Base-by-base conservation (phyloP, 2,113 vertebrate species). In the Danionella cerebrum region DNA sequence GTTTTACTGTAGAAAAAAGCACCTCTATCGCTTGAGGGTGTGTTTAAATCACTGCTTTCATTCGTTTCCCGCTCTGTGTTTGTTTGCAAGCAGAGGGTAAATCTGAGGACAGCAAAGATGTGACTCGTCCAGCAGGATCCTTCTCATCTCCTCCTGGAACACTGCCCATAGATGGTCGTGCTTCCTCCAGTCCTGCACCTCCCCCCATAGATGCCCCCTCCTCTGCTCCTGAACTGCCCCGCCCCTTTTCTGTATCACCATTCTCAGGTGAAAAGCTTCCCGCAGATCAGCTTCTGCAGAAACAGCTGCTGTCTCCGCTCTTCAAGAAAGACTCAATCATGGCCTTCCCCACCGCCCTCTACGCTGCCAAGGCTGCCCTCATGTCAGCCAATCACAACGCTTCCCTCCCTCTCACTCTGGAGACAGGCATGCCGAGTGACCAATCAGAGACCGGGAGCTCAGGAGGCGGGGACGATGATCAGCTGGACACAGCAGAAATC, bases 401-500 rank as follows among this genome's bases (percentile, higher is more conserved):
- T 0, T 72, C 24, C 0, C 82, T 75, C 8, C 24, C 82, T 0
- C 50, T 83, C 0, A 1, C 82, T 39, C 67, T 72, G 0, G 89
- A 93, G 8, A 36, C 82, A 0, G 91, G 91, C 70, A 78, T 92
- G 0, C 85, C 90, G 0, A 81, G 90, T 0, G 96, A 98, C 82
- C 88, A 88, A 0, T 79, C 84, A 0, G 96, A 97, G 33, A 86
- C 89, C 1, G 84, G 89, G 5, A 78, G 82, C 33, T 67, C 89
- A 0, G 71, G 80, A 0, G 83, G 83, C 0, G 74, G 83, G 0
- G 96, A 98, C 0, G 96, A 99, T 35, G 95, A 97, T 79, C 93
- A 94, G 69, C 78, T 98, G 79, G 95, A 98, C 79, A 99, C 96
- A 0, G 89, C 94, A 0, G 96, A 98, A 83, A 98, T 99, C 9